These are phyloP conservation scores for Patiria pectinifera DNA, from an alignment of 53 echinoderm and acorn worm genomes.

Conservation along the genomic window DNA sequence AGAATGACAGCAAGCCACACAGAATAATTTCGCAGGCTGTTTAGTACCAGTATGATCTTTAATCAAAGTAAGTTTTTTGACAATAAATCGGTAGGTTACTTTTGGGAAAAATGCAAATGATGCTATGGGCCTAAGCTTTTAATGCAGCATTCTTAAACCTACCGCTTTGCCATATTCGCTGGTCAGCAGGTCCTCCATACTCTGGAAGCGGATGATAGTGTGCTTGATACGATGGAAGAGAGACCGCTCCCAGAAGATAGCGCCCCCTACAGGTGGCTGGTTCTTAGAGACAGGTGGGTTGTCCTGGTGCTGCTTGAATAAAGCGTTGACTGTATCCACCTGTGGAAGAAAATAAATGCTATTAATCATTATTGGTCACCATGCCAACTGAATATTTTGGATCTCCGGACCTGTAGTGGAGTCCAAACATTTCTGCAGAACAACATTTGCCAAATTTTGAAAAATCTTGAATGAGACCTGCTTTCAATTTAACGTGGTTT, in stretches of 20 bases:
- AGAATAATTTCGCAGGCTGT: no score
- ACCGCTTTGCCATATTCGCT: conserved; percentile 99
- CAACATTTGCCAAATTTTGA: no score
- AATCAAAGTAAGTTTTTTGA: no score
- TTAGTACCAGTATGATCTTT: no score
- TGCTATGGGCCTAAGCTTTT: not conserved
- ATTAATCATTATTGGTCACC: not conserved
- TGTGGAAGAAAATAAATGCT: conserved; percentile 14
- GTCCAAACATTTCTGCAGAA: no score
- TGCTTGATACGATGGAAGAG: conserved; percentile 97
- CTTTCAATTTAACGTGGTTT: no score
- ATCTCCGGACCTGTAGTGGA: no score
- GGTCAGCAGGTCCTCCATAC: conserved; percentile 92
- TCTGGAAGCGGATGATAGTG: conserved; percentile 98
- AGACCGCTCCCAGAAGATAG: conserved; percentile 98
- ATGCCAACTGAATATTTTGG: no score
- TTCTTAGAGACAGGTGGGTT: conserved; percentile 98
- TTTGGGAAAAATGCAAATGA: no score
- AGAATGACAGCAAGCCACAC: no score
- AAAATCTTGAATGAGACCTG: no score
- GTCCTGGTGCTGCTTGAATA: conserved; percentile 94
- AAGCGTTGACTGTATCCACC: conserved; percentile 95
- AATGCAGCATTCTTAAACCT: conserved; percentile 37
- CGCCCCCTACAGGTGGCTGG: conserved; percentile 96
- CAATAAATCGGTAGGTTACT: no score